phyloP scores from a whole-genome alignment of 2,888 invertebrate species.

The Microchrysa polita region DNA sequence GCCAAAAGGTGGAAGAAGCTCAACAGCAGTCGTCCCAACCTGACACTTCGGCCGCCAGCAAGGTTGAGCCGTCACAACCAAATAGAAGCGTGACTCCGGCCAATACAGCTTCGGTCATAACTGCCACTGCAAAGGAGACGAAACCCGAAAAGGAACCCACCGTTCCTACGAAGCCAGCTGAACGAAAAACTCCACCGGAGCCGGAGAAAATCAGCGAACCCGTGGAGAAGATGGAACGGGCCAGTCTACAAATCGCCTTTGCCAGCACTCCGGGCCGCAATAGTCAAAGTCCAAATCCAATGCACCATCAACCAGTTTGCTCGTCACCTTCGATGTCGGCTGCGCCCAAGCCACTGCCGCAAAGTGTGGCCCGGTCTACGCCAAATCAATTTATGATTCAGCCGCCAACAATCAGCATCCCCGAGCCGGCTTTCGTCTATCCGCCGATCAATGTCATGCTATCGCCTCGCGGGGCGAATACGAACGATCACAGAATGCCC shows the following conservation, averaged over 20 bases:
- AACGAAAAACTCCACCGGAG: conserved; percentile 4
- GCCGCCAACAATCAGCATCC: conserved; percentile 74
- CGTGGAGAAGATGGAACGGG: conserved; percentile 4
- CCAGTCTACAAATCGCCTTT: conserved; percentile 5
- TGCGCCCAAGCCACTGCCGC: conserved; percentile 1
- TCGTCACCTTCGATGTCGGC: conserved; percentile 9
- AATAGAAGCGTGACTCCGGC: conserved; percentile 44
- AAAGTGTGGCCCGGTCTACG: not conserved
- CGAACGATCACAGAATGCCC: conserved; percentile 56
- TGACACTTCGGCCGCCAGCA: not conserved
- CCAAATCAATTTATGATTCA: conserved; percentile 67
- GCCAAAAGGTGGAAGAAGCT: conserved; percentile 65
- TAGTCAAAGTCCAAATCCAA: conserved; percentile 4
- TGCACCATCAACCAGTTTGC: conserved; percentile 16
- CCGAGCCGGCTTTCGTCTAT: conserved; percentile 64
- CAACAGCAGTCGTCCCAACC: conserved; percentile 55
- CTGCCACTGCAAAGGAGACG: conserved; percentile 57
- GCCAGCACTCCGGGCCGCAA: not conserved
- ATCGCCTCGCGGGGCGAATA: conserved; percentile 64
- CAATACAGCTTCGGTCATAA: conserved; percentile 53
- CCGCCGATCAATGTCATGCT: conserved; percentile 58
- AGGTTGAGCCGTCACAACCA: not conserved
- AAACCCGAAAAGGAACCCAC: conserved; percentile 17
- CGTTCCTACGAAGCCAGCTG: not conserved
- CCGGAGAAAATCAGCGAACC: not conserved